phyloP scores from a whole-genome alignment of 2,113 vertebrate genomes.

The Cavia porcellus region DNA sequence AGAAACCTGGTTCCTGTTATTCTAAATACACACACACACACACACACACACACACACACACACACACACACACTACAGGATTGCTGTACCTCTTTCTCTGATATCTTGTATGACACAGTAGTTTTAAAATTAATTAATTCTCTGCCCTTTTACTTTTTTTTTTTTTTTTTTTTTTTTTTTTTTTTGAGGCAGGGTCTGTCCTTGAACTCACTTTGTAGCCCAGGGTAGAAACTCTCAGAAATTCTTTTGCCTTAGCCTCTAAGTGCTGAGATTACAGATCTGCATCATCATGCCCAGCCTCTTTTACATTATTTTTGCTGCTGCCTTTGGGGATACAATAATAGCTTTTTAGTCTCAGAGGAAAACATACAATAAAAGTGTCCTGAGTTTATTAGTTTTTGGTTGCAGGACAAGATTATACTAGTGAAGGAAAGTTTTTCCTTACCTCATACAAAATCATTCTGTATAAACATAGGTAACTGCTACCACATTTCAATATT shows the following conservation, averaged over 20 bases:
- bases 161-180: too few species aligned
- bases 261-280: not conserved
- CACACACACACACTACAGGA: too few species aligned
- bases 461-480: slow-evolving; percentile 8
- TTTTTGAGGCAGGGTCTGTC: too few species aligned
- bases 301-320: slow-evolving; percentile 5
- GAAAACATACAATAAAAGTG: not conserved
- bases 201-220: not conserved
- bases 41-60: too few species aligned
- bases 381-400: not conserved
- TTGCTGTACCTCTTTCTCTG: not conserved
- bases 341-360: not conserved
- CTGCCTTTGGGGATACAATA: slow-evolving; percentile 38
- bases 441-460: not conserved
- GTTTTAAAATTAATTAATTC: slow-evolving; percentile 38
- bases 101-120: not conserved
- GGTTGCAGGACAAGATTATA: not conserved
- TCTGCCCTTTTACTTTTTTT: slow-evolving; percentile 1
- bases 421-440: not conserved
- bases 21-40: not conserved
- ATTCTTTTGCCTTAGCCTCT: not conserved
- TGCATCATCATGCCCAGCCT: not conserved
- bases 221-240: not conserved
- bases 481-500: slow-evolving; percentile 2
- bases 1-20: not conserved